These are phyloP conservation scores for Drosophila oshimai DNA, from an alignment of 1,140 invertebrate species.

Conservation along the genomic window DNA sequence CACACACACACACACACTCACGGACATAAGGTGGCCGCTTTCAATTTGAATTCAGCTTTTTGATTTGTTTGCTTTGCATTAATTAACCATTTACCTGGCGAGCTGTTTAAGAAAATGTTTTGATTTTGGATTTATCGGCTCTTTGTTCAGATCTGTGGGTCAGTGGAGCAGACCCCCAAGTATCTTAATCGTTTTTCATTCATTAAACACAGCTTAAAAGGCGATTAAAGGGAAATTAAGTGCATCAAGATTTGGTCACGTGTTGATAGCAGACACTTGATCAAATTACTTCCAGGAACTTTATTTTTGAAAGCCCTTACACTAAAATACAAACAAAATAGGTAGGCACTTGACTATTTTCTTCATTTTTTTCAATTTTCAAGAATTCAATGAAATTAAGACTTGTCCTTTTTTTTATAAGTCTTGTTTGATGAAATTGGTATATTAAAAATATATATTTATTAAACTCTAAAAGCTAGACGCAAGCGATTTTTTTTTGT, in stretches of 20 bases:
- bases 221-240: slow-evolving; percentile 6
- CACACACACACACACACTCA: slow-evolving; percentile 5
- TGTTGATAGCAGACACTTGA: neutral
- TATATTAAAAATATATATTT: no score
- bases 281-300: no score
- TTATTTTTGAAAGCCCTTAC: no score
- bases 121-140: slow-evolving; percentile 30
- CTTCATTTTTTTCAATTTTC: no score
- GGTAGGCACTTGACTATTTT: no score
- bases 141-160: slow-evolving; percentile 43
- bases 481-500: no score
- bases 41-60: slow-evolving; percentile 67
- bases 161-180: slow-evolving; percentile 39
- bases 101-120: slow-evolving; percentile 32
- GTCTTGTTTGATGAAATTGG: no score
- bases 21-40: slow-evolving; percentile 33
- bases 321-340: no score
- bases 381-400: no score
- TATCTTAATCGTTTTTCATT: slow-evolving; percentile 27
- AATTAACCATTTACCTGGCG: slow-evolving; percentile 57
- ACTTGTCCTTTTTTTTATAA: no score
- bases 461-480: no score
- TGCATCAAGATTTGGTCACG: slow-evolving; percentile 3
- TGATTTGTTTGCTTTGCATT: slow-evolving; percentile 68
- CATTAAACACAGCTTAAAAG: slow-evolving; percentile 31